phyloP scores from a whole-genome alignment of 2,888 invertebrate species.

The Leptura quadrifasciata region DNA sequence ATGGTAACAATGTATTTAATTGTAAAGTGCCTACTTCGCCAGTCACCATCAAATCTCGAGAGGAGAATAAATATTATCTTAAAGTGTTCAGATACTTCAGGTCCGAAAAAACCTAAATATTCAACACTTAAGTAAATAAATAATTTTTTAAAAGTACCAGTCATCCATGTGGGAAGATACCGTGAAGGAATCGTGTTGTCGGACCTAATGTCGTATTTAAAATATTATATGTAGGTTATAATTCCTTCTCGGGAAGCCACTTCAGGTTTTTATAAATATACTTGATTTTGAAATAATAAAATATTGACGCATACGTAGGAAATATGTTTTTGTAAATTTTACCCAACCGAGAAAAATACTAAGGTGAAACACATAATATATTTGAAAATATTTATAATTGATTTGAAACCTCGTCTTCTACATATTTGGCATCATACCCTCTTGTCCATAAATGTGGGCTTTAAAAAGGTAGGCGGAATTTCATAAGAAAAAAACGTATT shows the following conservation, averaged over 20 bases:
- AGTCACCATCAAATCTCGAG: conserved; percentile 60
- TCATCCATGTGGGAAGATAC: conserved; percentile 58
- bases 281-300: not conserved
- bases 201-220: conserved; percentile 7
- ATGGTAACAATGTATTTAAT: conserved; percentile 63
- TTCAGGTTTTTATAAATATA: not conserved
- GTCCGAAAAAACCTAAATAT: conserved; percentile 48
- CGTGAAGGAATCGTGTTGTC: not conserved
- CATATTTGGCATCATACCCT: not conserved
- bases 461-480: not conserved
- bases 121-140: conserved; percentile 57
- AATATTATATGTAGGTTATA: conserved; percentile 26
- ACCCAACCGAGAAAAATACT: not conserved
- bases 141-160: conserved; percentile 55
- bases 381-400: not conserved
- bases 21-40: conserved; percentile 58
- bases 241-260: not conserved
- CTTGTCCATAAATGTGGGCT: not conserved
- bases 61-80: conserved; percentile 62
- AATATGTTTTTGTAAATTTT: not conserved
- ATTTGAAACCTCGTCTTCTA: not conserved
- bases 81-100: conserved; percentile 53
- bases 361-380: not conserved
- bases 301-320: not conserved
- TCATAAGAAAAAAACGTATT: not conserved